These are phyloP conservation scores for Naso thynnoides DNA, from an alignment of 2,797 vertebrate species.

Conservation along the genomic window DNA sequence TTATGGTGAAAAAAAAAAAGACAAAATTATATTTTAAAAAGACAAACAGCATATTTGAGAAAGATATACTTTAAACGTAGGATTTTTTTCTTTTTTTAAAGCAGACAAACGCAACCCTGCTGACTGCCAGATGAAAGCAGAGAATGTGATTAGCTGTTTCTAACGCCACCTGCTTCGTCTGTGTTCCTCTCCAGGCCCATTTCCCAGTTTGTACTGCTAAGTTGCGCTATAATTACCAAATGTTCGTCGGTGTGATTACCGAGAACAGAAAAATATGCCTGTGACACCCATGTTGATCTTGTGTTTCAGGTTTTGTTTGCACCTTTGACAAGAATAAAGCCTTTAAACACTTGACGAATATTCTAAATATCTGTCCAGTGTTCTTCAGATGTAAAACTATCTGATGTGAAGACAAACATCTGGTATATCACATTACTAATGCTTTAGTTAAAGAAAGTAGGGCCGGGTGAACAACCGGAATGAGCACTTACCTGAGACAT, in stretches of 20 bases:
- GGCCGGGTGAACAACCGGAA: background rate
- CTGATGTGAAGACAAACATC: background rate
- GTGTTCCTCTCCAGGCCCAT: background rate
- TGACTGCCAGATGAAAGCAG: slow-evolving; percentile 3
- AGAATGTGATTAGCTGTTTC: background rate
- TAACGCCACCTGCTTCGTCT: background rate
- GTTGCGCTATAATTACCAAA: background rate
- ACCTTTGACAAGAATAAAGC: too few relatives aligned
- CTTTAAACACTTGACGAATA: background rate
- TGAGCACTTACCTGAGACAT: too few relatives aligned
- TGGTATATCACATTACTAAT: background rate
- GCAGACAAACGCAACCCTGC: background rate
- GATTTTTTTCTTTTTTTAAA: background rate
- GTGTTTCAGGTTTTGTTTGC: too few relatives aligned
- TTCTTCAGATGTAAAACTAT: background rate
- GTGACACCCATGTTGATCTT: too few relatives aligned
- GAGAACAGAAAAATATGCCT: too few relatives aligned
- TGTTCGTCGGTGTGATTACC: slow-evolving; percentile 1
- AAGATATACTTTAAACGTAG: too few relatives aligned
- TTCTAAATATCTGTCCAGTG: background rate
- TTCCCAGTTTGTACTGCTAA: background rate
- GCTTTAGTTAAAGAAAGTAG: background rate
- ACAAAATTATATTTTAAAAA: too few relatives aligned
- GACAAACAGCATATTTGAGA: too few relatives aligned
- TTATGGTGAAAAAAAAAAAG: too few relatives aligned